A percentile compares a stretch with the other conserved stretches of the same genome.
These are phyloP conservation scores for Montipora cactus DNA, from an alignment of 64 coral and sea anemone genomes.

Conservation along the genomic window DNA sequence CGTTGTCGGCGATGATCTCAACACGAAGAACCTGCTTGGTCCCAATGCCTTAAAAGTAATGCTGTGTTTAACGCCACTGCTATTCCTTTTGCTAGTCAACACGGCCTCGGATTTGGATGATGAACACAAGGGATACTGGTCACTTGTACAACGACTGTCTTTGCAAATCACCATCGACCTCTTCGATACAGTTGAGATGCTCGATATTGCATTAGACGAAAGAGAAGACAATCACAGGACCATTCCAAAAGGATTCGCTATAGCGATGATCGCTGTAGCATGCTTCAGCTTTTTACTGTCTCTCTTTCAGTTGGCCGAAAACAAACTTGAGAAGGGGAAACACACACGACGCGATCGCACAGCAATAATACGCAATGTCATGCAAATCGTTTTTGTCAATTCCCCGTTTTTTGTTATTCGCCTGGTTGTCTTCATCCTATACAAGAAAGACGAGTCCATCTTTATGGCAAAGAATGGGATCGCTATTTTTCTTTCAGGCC, in stretches of 20 bases:
- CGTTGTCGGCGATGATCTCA: too few relatives aligned
- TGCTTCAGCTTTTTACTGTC: slow-evolving; percentile 39
- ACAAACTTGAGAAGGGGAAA: neutral
- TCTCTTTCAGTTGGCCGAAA: slow-evolving; percentile 14
- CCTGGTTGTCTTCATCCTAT: slow-evolving; percentile 8
- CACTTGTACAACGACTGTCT: slow-evolving; percentile 10
- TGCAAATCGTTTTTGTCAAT: slow-evolving; percentile 60
- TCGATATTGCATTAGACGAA: slow-evolving; percentile 56
- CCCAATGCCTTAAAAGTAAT: too few relatives aligned
- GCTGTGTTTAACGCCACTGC: too few relatives aligned
- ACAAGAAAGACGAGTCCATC: slow-evolving; percentile 55
- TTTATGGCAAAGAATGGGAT: slow-evolving; percentile 81
- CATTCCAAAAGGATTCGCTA: slow-evolving; percentile 23
- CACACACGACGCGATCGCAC: neutral
- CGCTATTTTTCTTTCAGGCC: slow-evolving; percentile 18
- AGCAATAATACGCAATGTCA: neutral
- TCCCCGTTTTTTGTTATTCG: slow-evolving; percentile 61
- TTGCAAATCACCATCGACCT: slow-evolving; percentile 31
- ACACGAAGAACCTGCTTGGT: too few relatives aligned
- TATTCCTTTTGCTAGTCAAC: too few relatives aligned
- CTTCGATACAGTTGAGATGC: slow-evolving; percentile 59
- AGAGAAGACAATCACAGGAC: neutral
- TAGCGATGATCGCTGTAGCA: slow-evolving; percentile 7
- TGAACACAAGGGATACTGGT: neutral
- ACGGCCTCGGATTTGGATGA: too few relatives aligned